Evolutionary conservation across 1,140 invertebrate species (phyloP).

Genomic region (Anadara kagoshimensis): DNA sequence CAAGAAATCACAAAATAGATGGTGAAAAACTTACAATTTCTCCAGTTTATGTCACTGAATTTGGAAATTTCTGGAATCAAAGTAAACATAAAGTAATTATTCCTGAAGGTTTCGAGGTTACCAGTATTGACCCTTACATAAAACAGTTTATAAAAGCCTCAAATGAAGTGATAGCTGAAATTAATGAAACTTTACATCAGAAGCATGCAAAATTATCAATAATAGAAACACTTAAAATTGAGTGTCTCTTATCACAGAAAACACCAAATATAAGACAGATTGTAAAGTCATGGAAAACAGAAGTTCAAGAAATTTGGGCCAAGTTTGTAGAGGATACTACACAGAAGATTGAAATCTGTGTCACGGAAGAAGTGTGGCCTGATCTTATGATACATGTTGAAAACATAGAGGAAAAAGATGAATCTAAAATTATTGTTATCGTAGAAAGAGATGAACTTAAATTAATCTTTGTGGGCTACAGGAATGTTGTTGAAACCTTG

Average conservation of each 20-base stretch:
- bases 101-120: neutral
- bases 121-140: neutral
- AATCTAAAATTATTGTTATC: neutral
- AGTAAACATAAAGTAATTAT: slow-evolving; percentile 8
- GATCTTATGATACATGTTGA: slow-evolving; percentile 6
- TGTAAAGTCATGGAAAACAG: slow-evolving; percentile 28
- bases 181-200: slow-evolving; percentile 18
- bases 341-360: slow-evolving; percentile 14
- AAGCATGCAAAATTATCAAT: slow-evolving; percentile 23
- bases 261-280: slow-evolving; percentile 6
- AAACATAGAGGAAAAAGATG: slow-evolving; percentile 1
- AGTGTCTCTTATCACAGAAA: slow-evolving; percentile 30
- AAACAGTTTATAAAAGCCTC: neutral
- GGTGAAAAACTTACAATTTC: slow-evolving; percentile 6
- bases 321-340: slow-evolving; percentile 17
- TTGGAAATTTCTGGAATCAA: slow-evolving; percentile 7
- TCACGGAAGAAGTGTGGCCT: slow-evolving; percentile 20
- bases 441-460: neutral
- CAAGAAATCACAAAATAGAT: neutral
- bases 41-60: neutral
- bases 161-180: neutral
- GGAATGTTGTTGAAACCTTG: slow-evolving; percentile 10
- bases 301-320: slow-evolving; percentile 15
- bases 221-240: slow-evolving; percentile 18
- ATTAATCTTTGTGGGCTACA: slow-evolving; percentile 25